These are phyloP conservation scores for Sphyrna mokarran DNA, from an alignment of 2,113 vertebrate genomes.

Conservation along the genomic window DNA sequence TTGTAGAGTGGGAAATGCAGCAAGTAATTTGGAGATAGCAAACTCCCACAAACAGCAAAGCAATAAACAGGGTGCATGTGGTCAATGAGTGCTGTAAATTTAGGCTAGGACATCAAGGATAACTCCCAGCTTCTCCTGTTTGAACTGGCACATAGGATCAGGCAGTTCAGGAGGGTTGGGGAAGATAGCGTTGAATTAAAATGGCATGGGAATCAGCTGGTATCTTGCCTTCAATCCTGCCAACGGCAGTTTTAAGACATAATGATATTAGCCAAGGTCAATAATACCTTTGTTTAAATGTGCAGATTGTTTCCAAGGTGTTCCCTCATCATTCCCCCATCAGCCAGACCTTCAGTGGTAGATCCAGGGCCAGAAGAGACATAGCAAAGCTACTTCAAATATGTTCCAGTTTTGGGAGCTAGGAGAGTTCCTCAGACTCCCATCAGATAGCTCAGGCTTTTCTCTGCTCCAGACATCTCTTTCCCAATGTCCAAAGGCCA, in stretches of 20 bases:
- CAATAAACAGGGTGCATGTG: background rate
- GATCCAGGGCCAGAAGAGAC: too few relatives aligned
- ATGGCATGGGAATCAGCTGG: background rate
- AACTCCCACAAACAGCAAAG: background rate
- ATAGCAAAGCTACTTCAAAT: too few relatives aligned
- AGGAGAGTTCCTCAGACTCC: too few relatives aligned
- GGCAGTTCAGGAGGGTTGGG: background rate
- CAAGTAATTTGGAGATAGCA: background rate
- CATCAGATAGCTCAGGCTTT: too few relatives aligned
- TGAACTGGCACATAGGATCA: background rate
- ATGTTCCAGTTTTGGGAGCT: too few relatives aligned
- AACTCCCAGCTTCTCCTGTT: background rate
- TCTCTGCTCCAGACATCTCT: too few relatives aligned
- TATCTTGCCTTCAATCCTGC: background rate
- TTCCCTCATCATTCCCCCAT: too few relatives aligned
- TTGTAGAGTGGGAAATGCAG: background rate
- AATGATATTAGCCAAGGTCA: too few relatives aligned
- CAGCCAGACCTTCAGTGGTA: too few relatives aligned
- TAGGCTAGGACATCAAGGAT: background rate
- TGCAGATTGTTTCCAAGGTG: too few relatives aligned
- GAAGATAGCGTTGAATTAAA: background rate
- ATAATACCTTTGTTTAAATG: too few relatives aligned
- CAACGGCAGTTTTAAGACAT: background rate
- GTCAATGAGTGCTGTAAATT: background rate
- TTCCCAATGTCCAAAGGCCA: too few relatives aligned